Conservation (phyloP, 2,888 invertebrate species). For the Lumbricus terrestris region DNA sequence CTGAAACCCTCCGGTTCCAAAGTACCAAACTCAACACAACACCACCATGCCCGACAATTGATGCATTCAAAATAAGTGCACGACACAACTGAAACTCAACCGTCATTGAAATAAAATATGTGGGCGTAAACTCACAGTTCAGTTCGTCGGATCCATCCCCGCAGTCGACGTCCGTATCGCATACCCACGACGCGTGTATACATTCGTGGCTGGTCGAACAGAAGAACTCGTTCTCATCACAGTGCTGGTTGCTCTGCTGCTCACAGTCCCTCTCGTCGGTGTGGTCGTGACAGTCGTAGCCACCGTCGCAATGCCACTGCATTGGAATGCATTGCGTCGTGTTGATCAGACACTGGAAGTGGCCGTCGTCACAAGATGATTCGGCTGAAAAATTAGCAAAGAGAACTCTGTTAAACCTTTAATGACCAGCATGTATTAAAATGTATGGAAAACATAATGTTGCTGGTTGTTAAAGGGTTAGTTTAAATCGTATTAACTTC, state of each 20-base stretch:
- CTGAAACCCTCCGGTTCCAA: too few relatives aligned
- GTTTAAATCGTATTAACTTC: neutral
- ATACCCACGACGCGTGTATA: slow-evolving; percentile 6
- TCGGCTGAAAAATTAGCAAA: slow-evolving; percentile 23
- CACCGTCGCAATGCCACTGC: slow-evolving; percentile 21
- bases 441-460: too few relatives aligned
- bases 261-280: slow-evolving; percentile 12
- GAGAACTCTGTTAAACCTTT: too few relatives aligned
- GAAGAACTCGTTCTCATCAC: neutral
- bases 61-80: too few relatives aligned
- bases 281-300: slow-evolving; percentile 5
- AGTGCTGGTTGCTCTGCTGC: neutral
- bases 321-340: slow-evolving; percentile 16
- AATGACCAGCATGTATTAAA: too few relatives aligned
- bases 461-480: too few relatives aligned
- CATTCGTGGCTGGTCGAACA: slow-evolving; percentile 13
- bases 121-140: slow-evolving; percentile 15
- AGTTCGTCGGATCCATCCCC: slow-evolving; percentile 24
- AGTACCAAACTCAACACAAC: too few relatives aligned
- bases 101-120: neutral
- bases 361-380: slow-evolving; percentile 16
- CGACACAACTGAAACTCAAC: too few relatives aligned
- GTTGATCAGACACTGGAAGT: slow-evolving; percentile 27
- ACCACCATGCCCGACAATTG: too few relatives aligned
- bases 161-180: slow-evolving; percentile 22